These are phyloP conservation scores for Corythornis leucogaster DNA, from an alignment of 2,797 vertebrate species.

Conservation along the genomic window DNA sequence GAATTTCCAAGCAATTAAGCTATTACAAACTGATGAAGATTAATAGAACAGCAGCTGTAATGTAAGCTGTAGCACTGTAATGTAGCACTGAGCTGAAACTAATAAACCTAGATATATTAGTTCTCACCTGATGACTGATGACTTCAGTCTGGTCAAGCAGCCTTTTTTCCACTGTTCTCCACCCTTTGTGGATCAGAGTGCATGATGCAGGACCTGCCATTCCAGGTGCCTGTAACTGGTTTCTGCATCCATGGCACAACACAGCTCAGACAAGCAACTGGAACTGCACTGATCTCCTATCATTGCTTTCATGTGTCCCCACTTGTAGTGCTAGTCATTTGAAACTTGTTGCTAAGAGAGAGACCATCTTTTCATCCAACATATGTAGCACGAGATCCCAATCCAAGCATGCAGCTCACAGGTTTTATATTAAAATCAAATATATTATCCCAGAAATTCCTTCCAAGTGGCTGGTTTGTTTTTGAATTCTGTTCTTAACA, in stretches of 20 bases:
- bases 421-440: neutral
- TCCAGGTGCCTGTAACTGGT: neutral
- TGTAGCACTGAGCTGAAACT: neutral
- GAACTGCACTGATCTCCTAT: neutral
- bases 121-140: neutral
- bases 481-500: neutral
- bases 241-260: neutral
- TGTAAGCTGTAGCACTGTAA: no score
- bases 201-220: neutral
- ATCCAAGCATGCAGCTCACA: neutral
- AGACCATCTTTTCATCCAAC: neutral
- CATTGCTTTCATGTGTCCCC: accelerated
- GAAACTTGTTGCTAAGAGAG: neutral
- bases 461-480: neutral
- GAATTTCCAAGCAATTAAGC: neutral
- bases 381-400: neutral
- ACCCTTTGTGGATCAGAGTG: neutral
- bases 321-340: neutral
- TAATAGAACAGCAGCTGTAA: neutral
- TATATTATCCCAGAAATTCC: neutral
- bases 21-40: neutral
- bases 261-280: neutral
- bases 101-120: neutral
- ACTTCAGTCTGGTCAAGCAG: neutral
- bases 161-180: neutral